Evolutionary conservation across 2,888 invertebrate genomes (phyloP).

Genomic region (Pollenia amentaria): DNA sequence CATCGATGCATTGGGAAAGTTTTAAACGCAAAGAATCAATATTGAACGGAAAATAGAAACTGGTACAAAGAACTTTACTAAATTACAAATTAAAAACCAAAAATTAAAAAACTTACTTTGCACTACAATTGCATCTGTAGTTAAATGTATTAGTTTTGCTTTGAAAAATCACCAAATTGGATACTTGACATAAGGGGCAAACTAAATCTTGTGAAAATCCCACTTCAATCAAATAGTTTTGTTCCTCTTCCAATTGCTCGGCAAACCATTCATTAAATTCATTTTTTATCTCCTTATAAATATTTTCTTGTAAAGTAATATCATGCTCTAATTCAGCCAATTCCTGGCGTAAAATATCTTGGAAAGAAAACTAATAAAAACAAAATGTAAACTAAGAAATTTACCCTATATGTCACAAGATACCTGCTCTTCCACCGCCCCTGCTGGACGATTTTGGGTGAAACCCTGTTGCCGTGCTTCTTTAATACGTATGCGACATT

Average conservation of each 20-base stretch:
- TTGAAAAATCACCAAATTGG: constrained; percentile 79
- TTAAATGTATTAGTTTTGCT: constrained; percentile 27
- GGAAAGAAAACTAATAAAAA: constrained; percentile 64
- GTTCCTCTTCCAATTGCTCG: constrained; percentile 79
- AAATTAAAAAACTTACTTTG: constrained; percentile 70
- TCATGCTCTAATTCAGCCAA: constrained; percentile 81
- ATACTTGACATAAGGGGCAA: constrained; percentile 86
- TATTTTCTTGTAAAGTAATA: constrained; percentile 80
- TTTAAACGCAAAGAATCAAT: constrained; percentile 71
- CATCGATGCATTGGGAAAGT: constrained; percentile 76
- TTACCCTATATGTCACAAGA: neutral
- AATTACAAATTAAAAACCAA: constrained; percentile 1
- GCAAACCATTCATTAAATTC: constrained; percentile 82
- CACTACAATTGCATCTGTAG: constrained; percentile 84
- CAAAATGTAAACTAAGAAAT: neutral
- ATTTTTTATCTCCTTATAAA: constrained; percentile 80
- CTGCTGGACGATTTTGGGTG: constrained; percentile 75
- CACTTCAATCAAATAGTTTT: constrained; percentile 77
- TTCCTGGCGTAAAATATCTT: constrained; percentile 80
- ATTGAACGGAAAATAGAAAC: constrained; percentile 77
- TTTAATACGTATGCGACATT: constrained; percentile 81
- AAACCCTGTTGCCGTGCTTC: constrained; percentile 78
- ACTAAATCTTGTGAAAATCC: constrained; percentile 85
- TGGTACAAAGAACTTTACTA: constrained; percentile 21
- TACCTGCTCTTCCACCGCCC: constrained; percentile 32